Conservation (phyloP, 2,888 invertebrate genomes). For the Parnassius smintheus region DNA sequence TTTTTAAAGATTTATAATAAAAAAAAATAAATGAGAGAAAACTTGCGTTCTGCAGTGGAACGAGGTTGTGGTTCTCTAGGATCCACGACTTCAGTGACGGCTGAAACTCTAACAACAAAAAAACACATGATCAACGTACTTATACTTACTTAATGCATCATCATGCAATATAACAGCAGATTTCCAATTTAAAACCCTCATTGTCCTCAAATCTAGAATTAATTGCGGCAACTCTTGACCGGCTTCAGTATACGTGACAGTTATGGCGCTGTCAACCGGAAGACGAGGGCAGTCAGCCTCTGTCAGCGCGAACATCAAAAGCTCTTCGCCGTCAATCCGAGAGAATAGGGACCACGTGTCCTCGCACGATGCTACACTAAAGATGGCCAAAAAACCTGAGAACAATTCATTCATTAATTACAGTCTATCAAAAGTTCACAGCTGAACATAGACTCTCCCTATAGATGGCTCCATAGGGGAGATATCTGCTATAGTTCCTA, state of each 20-base stretch:
- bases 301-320: conserved; percentile 88
- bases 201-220: conserved; percentile 86
- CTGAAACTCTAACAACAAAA: too few species aligned
- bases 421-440: too few species aligned
- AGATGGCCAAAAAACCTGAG: conserved; percentile 86
- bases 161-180: conserved; percentile 87
- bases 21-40: too few species aligned
- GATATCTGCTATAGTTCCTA: too few species aligned
- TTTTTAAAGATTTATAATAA: too few species aligned
- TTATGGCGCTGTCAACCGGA: conserved; percentile 84
- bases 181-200: conserved; percentile 85
- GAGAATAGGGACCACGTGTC: conserved; percentile 88
- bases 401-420: background rate
- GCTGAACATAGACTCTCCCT: too few species aligned
- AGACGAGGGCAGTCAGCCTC: conserved; percentile 90
- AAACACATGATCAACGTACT: too few species aligned
- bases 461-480: too few species aligned
- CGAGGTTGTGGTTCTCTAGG: too few species aligned
- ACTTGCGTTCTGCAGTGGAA: too few species aligned
- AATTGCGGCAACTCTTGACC: conserved; percentile 90
- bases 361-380: conserved; percentile 87
- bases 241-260: conserved; percentile 84
- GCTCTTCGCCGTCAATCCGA: conserved; percentile 82
- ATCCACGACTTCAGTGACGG: too few species aligned
- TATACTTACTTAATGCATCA: conserved; percentile 83